Base-by-base conservation (phyloP, 1,140 invertebrate genomes). In the Tribolium castaneum region DNA sequence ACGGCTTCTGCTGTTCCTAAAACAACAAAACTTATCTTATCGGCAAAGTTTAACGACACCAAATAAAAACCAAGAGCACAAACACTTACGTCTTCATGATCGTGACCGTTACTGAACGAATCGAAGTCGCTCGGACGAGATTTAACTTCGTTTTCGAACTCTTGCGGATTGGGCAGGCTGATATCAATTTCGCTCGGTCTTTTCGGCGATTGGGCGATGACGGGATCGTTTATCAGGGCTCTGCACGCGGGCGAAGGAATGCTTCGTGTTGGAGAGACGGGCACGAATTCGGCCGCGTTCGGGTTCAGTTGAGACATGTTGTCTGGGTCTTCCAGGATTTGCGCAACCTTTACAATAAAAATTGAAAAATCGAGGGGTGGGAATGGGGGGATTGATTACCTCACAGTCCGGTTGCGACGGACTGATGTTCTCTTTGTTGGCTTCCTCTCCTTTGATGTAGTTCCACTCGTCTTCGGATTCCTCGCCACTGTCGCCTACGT, bases 381-480 rank as follows among this genome's bases (percentile, higher is more conserved):
- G 2, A 45, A 45, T 1, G 25, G 25, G 5, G 25, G 3, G n/a
- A 45, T 9, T 78, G n/a, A 45, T 9, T 78, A 82, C 82, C 50
- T 83, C 77, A 50, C 73, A 78, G 76, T 84, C 83, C 73, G 81
- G 80, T 71, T 83, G 80, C 35, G 78, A 34, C 22, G 80, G 80
- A 30, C 74, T 70, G 12, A 80, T 45, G 71, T 81, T 84, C 50
- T 85, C 85, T 71, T 82, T 82, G 70, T 85, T 87, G 59, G 90
- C 89, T 75, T 90, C 88, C 80, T 92, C 91, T 76, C 90, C 90
- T 82, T 91, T 91, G 84, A 90, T 92, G 83, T 93, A 94, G 85
- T 93, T 93, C 93, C 93, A 93, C 90, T 93, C 93, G 91, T 93
- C 93, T 86, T 93, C 92, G 80, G 92, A 92, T 80, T 93, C 92